Conservation (phyloP, 92 coral and sea anemone genomes). For the Epizoanthus fatuus region DNA sequence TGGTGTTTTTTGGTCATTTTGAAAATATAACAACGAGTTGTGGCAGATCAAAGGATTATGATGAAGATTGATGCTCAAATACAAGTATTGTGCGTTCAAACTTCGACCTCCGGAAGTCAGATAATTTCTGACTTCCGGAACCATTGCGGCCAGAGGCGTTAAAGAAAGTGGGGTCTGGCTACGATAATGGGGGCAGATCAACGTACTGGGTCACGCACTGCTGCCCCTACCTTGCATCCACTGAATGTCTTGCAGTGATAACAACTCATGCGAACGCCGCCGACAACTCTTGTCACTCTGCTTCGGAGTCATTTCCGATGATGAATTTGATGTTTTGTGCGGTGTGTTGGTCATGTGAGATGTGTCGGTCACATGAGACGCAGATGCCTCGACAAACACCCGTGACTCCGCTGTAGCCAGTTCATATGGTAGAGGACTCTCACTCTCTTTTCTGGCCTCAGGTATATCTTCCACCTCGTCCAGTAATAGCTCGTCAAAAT, state of each 20-base stretch:
- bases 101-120: too few relatives aligned
- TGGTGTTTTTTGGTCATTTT: too few relatives aligned
- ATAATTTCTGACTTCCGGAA: too few relatives aligned
- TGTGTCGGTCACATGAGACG: background rate
- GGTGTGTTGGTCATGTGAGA: background rate
- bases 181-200: too few relatives aligned
- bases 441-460: background rate
- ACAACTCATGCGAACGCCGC: constrained; percentile 1
- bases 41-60: too few relatives aligned
- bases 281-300: background rate
- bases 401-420: background rate
- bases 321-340: background rate
- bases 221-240: constrained; percentile 32
- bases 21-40: too few relatives aligned
- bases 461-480: constrained; percentile 4
- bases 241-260: constrained; percentile 11
- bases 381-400: background rate
- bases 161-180: too few relatives aligned
- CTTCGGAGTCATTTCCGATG: background rate
- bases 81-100: too few relatives aligned
- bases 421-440: background rate
- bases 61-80: too few relatives aligned
- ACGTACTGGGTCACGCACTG: too few relatives aligned
- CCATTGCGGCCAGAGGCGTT: too few relatives aligned
- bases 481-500: constrained; percentile 14